Evolutionary conservation across 2,888 invertebrate genomes (phyloP).

Genomic region (Biston betularia): DNA sequence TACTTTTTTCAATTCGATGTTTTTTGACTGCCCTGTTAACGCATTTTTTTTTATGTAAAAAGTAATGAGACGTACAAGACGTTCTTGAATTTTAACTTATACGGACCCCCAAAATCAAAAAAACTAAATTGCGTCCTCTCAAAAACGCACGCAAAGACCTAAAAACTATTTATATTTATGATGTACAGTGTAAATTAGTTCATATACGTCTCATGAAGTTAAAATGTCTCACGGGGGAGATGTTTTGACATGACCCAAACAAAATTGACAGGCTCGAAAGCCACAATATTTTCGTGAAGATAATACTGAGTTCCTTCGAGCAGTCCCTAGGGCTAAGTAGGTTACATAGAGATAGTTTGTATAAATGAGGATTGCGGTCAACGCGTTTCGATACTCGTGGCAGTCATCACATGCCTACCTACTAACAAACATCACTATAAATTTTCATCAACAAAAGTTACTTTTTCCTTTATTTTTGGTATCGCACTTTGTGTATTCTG

Average conservation of each 20-base stretch:
- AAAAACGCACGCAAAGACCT: too few relatives aligned
- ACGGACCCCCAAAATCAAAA: too few relatives aligned
- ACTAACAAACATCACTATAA: not conserved
- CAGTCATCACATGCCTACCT: not conserved
- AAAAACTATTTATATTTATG: too few relatives aligned
- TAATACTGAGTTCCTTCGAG: conserved; percentile 4
- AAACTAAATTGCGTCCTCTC: too few relatives aligned
- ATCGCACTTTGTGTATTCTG: too few relatives aligned
- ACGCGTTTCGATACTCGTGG: not conserved
- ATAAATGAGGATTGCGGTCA: conserved; percentile 11
- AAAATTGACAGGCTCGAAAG: conserved; percentile 10
- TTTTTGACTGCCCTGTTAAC: too few relatives aligned
- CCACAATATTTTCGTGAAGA: conserved; percentile 4
- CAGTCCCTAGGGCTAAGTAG: conserved; percentile 3
- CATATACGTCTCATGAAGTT: not conserved
- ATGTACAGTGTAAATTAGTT: not conserved
- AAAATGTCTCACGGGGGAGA: conserved; percentile 7
- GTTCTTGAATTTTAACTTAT: too few relatives aligned
- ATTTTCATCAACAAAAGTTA: too few relatives aligned
- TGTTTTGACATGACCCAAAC: conserved; percentile 15
- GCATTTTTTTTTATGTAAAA: too few relatives aligned
- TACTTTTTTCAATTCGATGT: too few relatives aligned
- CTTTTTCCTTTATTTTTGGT: too few relatives aligned
- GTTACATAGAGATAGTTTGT: conserved; percentile 7
- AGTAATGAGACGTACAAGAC: too few relatives aligned